Percentiles rank a stretch among this genome's conserved stretches.
phyloP scores from a whole-genome alignment of 2,888 invertebrate species.

The Heliothis peltigera region DNA sequence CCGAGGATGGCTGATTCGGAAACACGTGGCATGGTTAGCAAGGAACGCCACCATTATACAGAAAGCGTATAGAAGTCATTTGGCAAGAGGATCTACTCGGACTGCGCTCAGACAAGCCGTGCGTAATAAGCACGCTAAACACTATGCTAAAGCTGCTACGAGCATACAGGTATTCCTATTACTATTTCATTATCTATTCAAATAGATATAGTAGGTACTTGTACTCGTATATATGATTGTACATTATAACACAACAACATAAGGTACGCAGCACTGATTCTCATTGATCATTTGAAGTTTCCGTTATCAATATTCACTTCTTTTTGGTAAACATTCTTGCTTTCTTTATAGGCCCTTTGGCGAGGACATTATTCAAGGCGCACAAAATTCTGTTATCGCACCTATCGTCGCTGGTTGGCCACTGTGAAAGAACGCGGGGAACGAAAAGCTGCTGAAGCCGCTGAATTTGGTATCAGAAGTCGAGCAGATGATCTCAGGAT shows the following conservation, averaged over 20 bases:
- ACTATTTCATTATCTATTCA: background rate
- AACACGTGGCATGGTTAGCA: constrained; percentile 79
- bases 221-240: no score
- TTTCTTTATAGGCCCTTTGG: constrained; percentile 74
- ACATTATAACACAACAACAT: no score
- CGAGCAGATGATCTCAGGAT: constrained; percentile 82
- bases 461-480: constrained; percentile 81
- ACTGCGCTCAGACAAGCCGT: constrained; percentile 78
- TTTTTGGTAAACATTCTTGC: background rate
- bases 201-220: no score
- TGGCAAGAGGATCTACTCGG: constrained; percentile 75
- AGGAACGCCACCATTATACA: constrained; percentile 81
- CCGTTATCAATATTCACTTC: background rate
- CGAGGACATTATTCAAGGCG: constrained; percentile 83
- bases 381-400: constrained; percentile 81
- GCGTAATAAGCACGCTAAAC: constrained; percentile 74
- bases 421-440: constrained; percentile 81
- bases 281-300: no score
- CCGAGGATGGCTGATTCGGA: constrained; percentile 80
- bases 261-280: no score
- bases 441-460: constrained; percentile 80
- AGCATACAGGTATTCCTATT: constrained; percentile 78
- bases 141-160: constrained; percentile 78
- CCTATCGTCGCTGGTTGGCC: constrained; percentile 82
- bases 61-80: constrained; percentile 79